A percentile compares a stretch with the other conserved stretches of the same genome.
Conservation (phyloP, 2,113 vertebrate genomes). For the Enhydra lutris region DNA sequence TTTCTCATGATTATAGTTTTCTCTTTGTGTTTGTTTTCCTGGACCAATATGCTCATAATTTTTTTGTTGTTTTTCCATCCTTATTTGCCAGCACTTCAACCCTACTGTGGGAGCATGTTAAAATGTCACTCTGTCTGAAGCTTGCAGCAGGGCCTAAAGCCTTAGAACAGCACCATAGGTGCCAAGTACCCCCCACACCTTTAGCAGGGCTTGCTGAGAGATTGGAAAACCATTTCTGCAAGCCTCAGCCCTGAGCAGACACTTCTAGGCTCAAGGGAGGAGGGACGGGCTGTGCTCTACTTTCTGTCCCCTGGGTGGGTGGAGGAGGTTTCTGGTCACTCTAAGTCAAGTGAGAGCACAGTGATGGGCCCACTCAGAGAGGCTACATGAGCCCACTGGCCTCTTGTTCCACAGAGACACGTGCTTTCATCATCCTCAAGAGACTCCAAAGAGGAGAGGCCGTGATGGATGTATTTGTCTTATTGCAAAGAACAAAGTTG, state of each 20-base stretch:
- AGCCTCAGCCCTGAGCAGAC: not conserved
- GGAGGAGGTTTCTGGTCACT: not conserved
- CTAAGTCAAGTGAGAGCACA: not conserved
- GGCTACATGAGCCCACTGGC: not conserved
- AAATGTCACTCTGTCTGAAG: not conserved
- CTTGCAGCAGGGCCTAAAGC: not conserved
- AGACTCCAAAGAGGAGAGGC: not conserved
- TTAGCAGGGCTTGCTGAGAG: not conserved
- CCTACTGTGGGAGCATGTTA: not conserved
- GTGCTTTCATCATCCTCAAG: not conserved
- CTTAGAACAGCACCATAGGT: not conserved
- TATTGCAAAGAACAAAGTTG: not conserved
- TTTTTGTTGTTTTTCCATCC: not conserved
- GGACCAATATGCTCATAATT: not conserved
- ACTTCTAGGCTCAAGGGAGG: not conserved
- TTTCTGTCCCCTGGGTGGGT: not conserved
- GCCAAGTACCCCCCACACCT: not conserved
- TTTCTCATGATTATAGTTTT: conserved; percentile 33
- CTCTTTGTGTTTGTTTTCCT: conserved; percentile 33
- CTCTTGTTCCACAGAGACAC: not conserved
- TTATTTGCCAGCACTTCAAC: not conserved
- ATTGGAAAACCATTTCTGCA: not conserved
- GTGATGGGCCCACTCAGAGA: not conserved
- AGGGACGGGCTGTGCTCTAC: not conserved
- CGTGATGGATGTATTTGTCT: too few species aligned